Base-by-base conservation (phyloP, 64 coral and sea anemone genomes). In the Stichodactyla mertensii region DNA sequence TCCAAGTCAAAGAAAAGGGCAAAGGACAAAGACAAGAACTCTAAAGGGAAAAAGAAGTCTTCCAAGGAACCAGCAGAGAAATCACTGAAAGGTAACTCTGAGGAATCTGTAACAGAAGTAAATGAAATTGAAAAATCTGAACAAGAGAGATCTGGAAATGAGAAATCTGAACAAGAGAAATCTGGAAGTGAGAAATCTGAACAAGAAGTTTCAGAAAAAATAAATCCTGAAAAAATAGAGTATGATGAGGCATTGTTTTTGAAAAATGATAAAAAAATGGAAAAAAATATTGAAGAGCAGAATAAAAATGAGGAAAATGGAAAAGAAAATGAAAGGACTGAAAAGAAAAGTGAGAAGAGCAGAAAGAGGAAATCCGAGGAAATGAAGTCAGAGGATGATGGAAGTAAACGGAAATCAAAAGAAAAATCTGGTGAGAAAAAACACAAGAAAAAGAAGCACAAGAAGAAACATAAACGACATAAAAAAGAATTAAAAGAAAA, bases 401-500 rank as follows among this genome's bases (percentile, higher is more conserved):
- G 19, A 80, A 60, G 56, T 6, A 78, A 53, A 28, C 19, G 60
- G 59, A 88, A 83, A 90, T 53, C 83, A 61, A 85, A 78, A 27
- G 83, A 90, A 86, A 77, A 90, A 86, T 90, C 89, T 36, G 83
- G 64, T 28, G 85, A 90, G n/a, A 92, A 92, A 61, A 86, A 86
- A 20, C 86, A 92, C 57, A 92, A 66, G 54, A 92, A 92, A 59
- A 86, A 87, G 79, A 92, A 92, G 80, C 90, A 92, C 64, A 92
- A 92, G 54, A 92, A 82, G 60, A 92, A 92, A 64, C 90, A 92
- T 45, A 92, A 92, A 60, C 77, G 85, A 87, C 77, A 87, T 31
- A 92, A 92, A 52, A 92, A 87, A 55, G 86, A 87, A 31, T 31
- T 31, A 87, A 87, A 86, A 52, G 74, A 71, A 16, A 90, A 86